phyloP scores from a whole-genome alignment of 2,797 vertebrate genomes.

The Parauchenoglanis ngamensis region DNA sequence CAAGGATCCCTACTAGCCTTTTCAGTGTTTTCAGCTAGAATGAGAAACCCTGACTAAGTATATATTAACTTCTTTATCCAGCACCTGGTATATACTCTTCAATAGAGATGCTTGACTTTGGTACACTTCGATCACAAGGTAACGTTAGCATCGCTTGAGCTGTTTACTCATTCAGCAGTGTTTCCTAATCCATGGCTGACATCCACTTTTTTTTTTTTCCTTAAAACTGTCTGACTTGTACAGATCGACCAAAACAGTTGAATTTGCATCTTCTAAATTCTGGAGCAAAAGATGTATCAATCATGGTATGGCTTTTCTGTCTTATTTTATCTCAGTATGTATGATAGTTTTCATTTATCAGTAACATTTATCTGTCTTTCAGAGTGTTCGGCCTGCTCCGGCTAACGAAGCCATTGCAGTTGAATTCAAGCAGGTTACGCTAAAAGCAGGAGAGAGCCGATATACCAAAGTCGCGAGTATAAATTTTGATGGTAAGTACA shows the following conservation, averaged over 20 bases:
- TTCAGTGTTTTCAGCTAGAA: neutral
- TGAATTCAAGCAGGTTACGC: slow-evolving; percentile 93
- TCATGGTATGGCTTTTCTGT: slow-evolving; percentile 83
- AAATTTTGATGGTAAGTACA: slow-evolving; percentile 92
- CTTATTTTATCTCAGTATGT: neutral
- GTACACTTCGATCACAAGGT: slow-evolving; percentile 97
- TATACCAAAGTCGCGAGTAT: slow-evolving; percentile 99
- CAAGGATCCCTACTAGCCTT: slow-evolving; percentile 55
- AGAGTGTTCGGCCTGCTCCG: slow-evolving; percentile 94
- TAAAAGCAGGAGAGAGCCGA: slow-evolving; percentile 94
- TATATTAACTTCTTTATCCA: slow-evolving; percentile 63
- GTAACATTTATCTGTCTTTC: slow-evolving; percentile 51
- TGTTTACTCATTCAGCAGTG: neutral
- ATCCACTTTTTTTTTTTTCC: no score
- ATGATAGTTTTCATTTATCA: neutral
- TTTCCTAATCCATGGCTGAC: neutral
- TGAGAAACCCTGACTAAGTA: neutral
- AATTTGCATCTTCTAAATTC: slow-evolving; percentile 99
- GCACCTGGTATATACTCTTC: slow-evolving; percentile 98
- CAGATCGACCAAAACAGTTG: slow-evolving; percentile 96
- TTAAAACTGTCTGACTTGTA: slow-evolving; percentile 44
- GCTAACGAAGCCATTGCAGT: slow-evolving; percentile 92
- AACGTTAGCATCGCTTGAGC: slow-evolving; percentile 7
- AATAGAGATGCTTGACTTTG: slow-evolving; percentile 98
- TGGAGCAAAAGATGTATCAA: slow-evolving; percentile 96